Base-by-base conservation (phyloP, 2,113 vertebrate genomes). In the Dunckerocampus dactyliophorus region DNA sequence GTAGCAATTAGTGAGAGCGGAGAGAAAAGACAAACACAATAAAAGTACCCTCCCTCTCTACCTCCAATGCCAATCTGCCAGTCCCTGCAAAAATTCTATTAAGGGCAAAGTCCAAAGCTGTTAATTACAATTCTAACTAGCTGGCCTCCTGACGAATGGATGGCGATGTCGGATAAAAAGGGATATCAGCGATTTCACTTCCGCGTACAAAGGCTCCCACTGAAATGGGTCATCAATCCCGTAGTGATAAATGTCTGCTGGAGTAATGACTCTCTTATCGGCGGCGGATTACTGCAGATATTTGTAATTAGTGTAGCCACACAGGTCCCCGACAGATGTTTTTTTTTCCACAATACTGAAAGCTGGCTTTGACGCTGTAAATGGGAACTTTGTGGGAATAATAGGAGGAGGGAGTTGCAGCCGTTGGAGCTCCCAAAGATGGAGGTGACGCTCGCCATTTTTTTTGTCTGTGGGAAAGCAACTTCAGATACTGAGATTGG, bases 201-300 rank as follows among this genome's bases (percentile, higher is more conserved):
- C 84, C 77, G 71, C 74, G 49, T 80, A 88, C 86, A 89, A 88
- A 88, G 83, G 74, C 82, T 71, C 82, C 78, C 75, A 85, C 81
- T 73, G 81, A 89, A 91, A 89, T 88, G 89, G 88, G 89, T 90
- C 86, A 89, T 91, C 89, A 90, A 89, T 90, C 88, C 85, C 71
- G 81, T 65, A 87, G 85, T 88, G 91, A 91, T 89, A 88, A 92
- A 90, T 89, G 85, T 89, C 86, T 89, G 76, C 64, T 80, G 75
- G 81, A 90, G 88, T 90, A 90, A 90, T 90, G 88, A 90, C 85
- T 84, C 77, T 89, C 82, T 90, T 91, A 90, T 91, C 87, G 76
- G 72, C 69, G 45, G 61, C 49, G 90, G 87, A 90, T 92, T 89
- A 88, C 85, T 78, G 80, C 78, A 83, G 85, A 85, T 88, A 88